Percentiles rank a stretch among this genome's conserved stretches.
Evolutionary conservation across 2,113 vertebrate species (phyloP).

Genomic region (Agelaius phoeniceus): DNA sequence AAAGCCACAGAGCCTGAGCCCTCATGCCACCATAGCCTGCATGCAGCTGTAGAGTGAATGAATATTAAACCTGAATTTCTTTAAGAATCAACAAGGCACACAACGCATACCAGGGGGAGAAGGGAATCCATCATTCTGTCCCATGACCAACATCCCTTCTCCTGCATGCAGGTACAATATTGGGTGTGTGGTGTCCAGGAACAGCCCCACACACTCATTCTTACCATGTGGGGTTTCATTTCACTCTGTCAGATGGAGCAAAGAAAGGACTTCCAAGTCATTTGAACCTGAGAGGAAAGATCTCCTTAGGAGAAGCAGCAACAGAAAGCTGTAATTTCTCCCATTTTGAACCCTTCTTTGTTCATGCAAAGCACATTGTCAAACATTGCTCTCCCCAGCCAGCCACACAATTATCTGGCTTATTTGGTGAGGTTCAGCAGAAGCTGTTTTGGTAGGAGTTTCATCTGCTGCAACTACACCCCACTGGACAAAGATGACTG

Average conservation of each 20-base stretch:
- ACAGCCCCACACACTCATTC: neutral
- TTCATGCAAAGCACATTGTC: neutral
- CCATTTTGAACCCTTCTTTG: neutral
- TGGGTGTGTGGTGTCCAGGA: neutral
- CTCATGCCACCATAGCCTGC: neutral
- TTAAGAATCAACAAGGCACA: rapidly evolving
- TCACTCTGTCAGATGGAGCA: neutral
- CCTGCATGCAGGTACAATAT: rapidly evolving
- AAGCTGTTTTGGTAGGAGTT: neutral
- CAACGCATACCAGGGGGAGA: rapidly evolving
- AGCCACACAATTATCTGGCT: neutral
- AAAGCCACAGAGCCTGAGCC: neutral
- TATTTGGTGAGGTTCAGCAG: neutral
- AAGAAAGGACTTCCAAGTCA: neutral
- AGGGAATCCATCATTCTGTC: rapidly evolving
- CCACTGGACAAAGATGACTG: neutral
- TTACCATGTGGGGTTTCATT: rapidly evolving
- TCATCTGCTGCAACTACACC: neutral
- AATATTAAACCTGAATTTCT: neutral
- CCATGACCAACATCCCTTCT: neutral
- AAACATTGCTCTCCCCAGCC: neutral
- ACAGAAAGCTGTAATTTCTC: neutral
- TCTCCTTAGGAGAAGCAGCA: neutral
- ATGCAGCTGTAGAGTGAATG: neutral
- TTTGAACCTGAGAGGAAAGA: neutral